A percentile compares a stretch with the other conserved stretches of the same genome.
These are phyloP conservation scores for Tenthredo notha DNA, from an alignment of 2,888 invertebrate species.

Conservation along the genomic window DNA sequence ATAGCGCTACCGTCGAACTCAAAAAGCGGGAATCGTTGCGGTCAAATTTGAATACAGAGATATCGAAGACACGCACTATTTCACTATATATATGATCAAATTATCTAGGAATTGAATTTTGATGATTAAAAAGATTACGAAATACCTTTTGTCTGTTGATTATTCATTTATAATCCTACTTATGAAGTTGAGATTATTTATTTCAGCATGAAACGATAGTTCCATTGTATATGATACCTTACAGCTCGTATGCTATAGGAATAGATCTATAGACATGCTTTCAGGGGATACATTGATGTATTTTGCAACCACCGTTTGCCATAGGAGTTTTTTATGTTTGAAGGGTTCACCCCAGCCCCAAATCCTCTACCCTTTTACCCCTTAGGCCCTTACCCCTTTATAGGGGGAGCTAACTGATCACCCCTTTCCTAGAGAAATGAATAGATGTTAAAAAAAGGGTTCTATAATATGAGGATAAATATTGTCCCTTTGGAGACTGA, in stretches of 20 bases:
- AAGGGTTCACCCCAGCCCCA: conserved; percentile 19
- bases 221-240: background rate
- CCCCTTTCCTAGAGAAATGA: conserved; percentile 72
- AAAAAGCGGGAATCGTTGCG: conserved; percentile 20
- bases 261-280: background rate
- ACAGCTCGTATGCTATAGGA: background rate
- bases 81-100: background rate
- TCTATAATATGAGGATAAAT: conserved; percentile 62
- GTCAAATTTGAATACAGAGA: background rate
- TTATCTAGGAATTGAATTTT: background rate
- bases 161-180: background rate
- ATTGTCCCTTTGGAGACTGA: conserved; percentile 60
- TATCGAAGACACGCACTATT: background rate
- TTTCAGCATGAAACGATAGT: background rate
- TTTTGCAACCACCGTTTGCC: background rate
- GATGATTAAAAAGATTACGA: background rate
- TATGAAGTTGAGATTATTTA: background rate
- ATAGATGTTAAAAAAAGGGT: conserved; percentile 71
- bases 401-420: conserved; percentile 66
- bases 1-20: background rate
- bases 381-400: conserved; percentile 61
- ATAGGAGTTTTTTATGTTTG: conserved; percentile 13
- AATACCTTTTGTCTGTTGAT: background rate
- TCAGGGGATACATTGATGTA: background rate
- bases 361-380: conserved; percentile 50